A percentile compares a stretch with the other conserved stretches of the same genome.
Evolutionary conservation across 2,113 vertebrate species (phyloP).

Genomic region (Rhinolophus sinicus): DNA sequence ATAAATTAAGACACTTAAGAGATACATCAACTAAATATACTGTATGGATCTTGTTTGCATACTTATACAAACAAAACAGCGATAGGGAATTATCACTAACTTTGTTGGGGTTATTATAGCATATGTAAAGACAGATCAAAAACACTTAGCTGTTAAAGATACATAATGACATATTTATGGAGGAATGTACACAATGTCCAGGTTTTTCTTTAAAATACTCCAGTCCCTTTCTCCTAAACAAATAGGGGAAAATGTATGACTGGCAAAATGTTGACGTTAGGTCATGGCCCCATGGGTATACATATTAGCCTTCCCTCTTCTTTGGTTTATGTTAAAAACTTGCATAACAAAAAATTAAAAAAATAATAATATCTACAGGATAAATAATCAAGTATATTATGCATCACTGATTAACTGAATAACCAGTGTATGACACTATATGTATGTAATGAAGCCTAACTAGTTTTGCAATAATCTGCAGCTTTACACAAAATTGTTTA

Average conservation of each 20-base stretch:
- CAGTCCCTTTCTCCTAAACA: background rate
- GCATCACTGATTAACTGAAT: background rate
- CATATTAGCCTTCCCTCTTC: background rate
- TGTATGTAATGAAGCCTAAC: background rate
- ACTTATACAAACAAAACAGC: background rate
- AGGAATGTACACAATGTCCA: background rate
- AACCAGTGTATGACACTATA: background rate
- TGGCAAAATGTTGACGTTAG: background rate
- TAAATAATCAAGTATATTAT: conserved; percentile 10
- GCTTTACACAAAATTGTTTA: background rate
- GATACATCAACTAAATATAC: background rate
- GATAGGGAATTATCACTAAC: background rate
- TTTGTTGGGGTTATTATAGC: background rate
- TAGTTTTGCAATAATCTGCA: background rate
- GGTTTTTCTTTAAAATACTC: conserved; percentile 22
- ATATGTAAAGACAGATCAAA: background rate
- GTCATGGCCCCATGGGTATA: background rate
- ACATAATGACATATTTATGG: background rate
- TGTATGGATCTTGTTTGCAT: background rate
- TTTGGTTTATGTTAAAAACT: conserved; percentile 32
- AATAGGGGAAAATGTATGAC: background rate
- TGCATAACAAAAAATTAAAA: background rate
- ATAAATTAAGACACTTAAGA: background rate
- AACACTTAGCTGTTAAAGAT: background rate
- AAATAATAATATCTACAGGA: background rate